Evolutionary conservation across 2,797 vertebrate species (phyloP).

Genomic region (Hydrophis major): DNA sequence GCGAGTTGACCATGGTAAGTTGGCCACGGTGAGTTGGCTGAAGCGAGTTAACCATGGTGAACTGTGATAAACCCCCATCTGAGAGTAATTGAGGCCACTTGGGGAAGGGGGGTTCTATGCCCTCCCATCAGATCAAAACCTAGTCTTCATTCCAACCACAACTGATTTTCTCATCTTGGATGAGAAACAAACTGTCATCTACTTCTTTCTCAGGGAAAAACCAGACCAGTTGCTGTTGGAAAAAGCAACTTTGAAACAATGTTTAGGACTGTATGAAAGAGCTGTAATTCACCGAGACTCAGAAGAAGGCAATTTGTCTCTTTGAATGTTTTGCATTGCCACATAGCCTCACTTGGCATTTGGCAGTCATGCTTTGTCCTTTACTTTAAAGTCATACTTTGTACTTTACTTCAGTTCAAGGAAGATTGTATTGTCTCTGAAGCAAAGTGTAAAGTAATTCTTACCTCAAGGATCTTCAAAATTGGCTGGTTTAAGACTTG

Average conservation of each 20-base stretch:
- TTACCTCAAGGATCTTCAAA: neutral
- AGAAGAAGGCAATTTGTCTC: neutral
- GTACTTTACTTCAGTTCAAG: neutral
- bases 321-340: neutral
- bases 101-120: neutral
- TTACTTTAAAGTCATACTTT: too few relatives aligned
- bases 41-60: too few relatives aligned
- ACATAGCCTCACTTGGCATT: neutral
- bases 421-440: neutral
- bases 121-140: neutral
- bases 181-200: neutral
- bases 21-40: neutral
- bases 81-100: neutral
- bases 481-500: too few relatives aligned
- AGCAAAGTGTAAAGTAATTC: neutral
- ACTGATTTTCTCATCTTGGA: neutral
- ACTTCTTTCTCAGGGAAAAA: neutral
- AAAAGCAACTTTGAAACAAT: neutral
- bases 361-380: neutral
- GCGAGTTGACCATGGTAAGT: neutral
- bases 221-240: neutral
- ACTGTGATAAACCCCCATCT: neutral
- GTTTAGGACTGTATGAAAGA: neutral
- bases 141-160: neutral
- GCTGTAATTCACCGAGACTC: neutral